phyloP scores from a whole-genome alignment of 2,888 invertebrate genomes.

The Hirtodrosophila duncani region DNA sequence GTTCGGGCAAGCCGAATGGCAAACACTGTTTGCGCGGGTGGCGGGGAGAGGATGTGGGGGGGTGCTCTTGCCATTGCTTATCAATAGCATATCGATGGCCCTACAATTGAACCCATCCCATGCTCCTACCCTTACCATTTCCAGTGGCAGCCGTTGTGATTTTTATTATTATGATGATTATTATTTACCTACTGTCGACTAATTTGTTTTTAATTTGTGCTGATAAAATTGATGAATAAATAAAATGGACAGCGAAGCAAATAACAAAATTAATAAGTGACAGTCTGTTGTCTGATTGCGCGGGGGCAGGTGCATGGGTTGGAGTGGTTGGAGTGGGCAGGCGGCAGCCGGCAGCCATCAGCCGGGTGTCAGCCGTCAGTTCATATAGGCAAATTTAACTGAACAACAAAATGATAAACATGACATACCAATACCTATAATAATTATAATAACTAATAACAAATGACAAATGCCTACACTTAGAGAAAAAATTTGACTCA shows the following conservation, averaged over 20 bases:
- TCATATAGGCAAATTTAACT: constrained; percentile 6
- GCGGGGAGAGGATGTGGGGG: no score
- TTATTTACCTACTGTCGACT: constrained; percentile 72
- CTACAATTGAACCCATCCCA: no score
- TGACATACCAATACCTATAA: constrained; percentile 31
- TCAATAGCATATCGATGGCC: constrained; percentile 44
- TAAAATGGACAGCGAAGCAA: constrained; percentile 52
- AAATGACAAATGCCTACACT: no score
- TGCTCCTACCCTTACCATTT: not conserved
- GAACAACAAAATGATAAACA: constrained; percentile 45
- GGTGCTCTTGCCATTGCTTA: constrained; percentile 43
- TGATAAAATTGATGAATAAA: constrained; percentile 70
- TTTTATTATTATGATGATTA: constrained; percentile 69
- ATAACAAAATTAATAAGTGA: constrained; percentile 64
- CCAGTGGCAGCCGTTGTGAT: constrained; percentile 41
- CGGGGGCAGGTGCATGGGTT: not conserved
- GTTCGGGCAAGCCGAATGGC: constrained; percentile 19
- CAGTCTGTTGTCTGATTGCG: constrained; percentile 2
- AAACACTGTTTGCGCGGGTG: no score
- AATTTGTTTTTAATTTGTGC: constrained; percentile 74
- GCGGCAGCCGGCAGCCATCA: no score
- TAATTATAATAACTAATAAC: constrained; percentile 46
- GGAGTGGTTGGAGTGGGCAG: not conserved
- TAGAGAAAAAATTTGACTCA: no score
- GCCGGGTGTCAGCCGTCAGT: no score